phyloP scores from a whole-genome alignment of 1,140 invertebrate genomes.

The Delia radicum region DNA sequence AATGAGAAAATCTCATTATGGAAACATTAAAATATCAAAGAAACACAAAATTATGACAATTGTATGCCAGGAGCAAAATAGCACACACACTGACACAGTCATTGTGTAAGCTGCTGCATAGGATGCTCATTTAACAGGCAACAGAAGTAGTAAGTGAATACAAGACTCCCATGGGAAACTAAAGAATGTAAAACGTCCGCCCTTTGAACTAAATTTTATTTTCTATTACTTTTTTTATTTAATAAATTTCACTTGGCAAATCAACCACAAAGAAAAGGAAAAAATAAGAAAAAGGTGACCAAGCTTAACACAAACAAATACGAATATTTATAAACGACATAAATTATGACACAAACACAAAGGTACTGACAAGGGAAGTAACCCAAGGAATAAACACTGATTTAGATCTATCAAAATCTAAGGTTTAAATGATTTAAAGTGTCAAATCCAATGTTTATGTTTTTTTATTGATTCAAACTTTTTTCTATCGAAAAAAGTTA shows the following conservation, averaged over 20 bases:
- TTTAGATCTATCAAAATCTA: no score
- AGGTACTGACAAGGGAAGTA: not conserved
- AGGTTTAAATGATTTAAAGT: no score
- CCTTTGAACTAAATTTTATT: not conserved
- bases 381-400: no score
- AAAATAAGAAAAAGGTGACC: slow-evolving; percentile 6
- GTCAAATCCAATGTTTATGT: no score
- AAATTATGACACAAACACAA: slow-evolving; percentile 13
- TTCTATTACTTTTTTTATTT: not conserved
- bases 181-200: not conserved
- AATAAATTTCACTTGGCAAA: slow-evolving; percentile 18
- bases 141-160: slow-evolving; percentile 7
- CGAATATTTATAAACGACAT: slow-evolving; percentile 11
- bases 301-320: slow-evolving; percentile 13
- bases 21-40: slow-evolving; percentile 22
- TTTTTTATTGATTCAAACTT: no score
- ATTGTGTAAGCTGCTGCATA: not conserved
- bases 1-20: slow-evolving; percentile 21
- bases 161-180: slow-evolving; percentile 10
- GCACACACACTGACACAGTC: not conserved
- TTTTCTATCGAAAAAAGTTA: no score
- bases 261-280: slow-evolving; percentile 11
- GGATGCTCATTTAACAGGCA: not conserved
- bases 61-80: not conserved
- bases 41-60: slow-evolving; percentile 22